A percentile compares a stretch with the other conserved stretches of the same genome.
Conservation (phyloP, 2,888 invertebrate species). For the Campopleginae sp. region DNA sequence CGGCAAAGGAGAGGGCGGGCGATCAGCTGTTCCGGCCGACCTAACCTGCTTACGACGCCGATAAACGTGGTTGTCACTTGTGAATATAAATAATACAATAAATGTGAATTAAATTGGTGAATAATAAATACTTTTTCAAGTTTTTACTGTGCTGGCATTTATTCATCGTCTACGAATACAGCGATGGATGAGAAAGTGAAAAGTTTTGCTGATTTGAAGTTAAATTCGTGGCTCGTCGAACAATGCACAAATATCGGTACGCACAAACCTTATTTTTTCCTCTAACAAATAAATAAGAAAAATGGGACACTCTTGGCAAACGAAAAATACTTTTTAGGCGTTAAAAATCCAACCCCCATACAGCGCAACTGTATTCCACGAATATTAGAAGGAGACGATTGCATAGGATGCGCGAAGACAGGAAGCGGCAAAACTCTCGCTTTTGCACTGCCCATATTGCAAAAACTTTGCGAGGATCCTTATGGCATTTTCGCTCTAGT, state of each 20-base stretch:
- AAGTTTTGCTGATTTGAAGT: conserved; percentile 87
- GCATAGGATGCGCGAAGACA: conserved; percentile 98
- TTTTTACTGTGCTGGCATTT: background rate
- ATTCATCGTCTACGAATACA: background rate
- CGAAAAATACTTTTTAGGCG: conserved; percentile 85
- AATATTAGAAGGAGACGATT: conserved; percentile 92
- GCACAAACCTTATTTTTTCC: conserved; percentile 60
- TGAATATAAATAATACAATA: conserved; percentile 23
- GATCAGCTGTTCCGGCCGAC: conserved; percentile 20
- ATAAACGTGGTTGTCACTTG: conserved; percentile 31
- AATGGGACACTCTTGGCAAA: background rate
- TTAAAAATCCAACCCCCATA: conserved; percentile 92
- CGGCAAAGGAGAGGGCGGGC: too few relatives aligned
- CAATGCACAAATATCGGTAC: conserved; percentile 90
- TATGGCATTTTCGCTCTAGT: conserved; percentile 98
- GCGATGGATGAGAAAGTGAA: conserved; percentile 69
- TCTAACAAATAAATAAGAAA: background rate
- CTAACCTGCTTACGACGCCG: background rate
- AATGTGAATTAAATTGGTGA: background rate
- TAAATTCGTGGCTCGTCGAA: conserved; percentile 91
- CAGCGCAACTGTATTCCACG: conserved; percentile 92
- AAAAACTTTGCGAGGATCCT: conserved; percentile 96
- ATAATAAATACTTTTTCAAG: background rate
- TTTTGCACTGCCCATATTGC: conserved; percentile 97
- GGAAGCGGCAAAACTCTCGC: conserved; percentile 99